Conservation (phyloP, 2,888 invertebrate genomes). For the Leucophora obtusa region DNA sequence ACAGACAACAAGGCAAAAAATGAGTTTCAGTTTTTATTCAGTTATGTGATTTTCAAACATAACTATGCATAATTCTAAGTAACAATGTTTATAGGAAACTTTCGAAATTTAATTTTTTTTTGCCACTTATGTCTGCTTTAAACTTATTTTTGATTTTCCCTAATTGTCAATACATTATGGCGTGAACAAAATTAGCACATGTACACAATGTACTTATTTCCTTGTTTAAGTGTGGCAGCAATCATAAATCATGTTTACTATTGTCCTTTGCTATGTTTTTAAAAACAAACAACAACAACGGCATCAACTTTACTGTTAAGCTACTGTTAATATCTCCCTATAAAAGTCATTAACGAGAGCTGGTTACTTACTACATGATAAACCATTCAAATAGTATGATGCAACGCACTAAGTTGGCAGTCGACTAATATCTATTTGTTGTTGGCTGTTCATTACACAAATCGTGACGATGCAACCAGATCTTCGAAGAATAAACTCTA, state of each 20-base stretch:
- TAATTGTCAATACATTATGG: background rate
- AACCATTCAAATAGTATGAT: constrained; percentile 24
- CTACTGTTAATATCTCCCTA: constrained; percentile 38
- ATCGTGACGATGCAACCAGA: no score
- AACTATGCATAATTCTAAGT: no score
- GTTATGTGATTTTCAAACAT: no score
- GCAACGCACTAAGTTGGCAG: constrained; percentile 29
- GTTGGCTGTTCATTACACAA: background rate
- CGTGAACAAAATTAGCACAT: background rate
- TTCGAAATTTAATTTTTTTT: background rate
- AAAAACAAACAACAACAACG: constrained; percentile 1
- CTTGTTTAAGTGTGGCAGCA: constrained; percentile 12
- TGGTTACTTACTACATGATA: constrained; percentile 21
- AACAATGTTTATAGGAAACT: background rate
- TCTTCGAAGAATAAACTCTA: no score
- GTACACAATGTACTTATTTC: background rate
- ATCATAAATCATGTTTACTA: constrained; percentile 50
- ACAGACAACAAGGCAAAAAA: background rate
- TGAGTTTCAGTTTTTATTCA: no score
- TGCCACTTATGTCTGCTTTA: no score
- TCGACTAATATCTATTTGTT: constrained; percentile 23
- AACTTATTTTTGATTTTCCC: background rate
- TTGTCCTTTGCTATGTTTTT: constrained; percentile 14
- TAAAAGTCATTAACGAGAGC: constrained; percentile 52
- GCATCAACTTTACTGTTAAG: constrained; percentile 11